A percentile compares a stretch with the other conserved stretches of the same genome.
phyloP scores from a whole-genome alignment of 2,113 vertebrate genomes.

The Promerops cafer region DNA sequence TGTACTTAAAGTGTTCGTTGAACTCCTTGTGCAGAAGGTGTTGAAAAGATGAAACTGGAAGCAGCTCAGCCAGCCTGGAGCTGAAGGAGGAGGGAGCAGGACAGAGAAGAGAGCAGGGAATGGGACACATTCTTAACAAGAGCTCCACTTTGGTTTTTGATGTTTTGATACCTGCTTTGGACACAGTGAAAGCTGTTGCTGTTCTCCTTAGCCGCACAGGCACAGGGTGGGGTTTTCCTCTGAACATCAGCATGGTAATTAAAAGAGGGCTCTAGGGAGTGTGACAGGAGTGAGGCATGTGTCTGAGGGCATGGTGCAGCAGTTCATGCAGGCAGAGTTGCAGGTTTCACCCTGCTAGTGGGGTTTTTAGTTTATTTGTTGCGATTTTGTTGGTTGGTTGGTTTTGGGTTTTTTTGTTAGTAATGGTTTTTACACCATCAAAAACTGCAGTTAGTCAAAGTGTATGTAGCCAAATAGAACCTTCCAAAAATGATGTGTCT shows the following conservation, averaged over 20 bases:
- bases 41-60: neutral
- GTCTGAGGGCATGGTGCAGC: neutral
- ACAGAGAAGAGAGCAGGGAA: neutral
- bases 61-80: neutral
- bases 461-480: neutral
- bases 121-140: too few species aligned
- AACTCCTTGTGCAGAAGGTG: neutral
- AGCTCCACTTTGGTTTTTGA: too few species aligned
- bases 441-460: neutral
- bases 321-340: too few species aligned
- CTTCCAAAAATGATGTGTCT: neutral
- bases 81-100: neutral
- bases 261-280: neutral
- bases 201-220: neutral
- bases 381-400: neutral
- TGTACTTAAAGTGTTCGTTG: neutral
- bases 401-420: neutral
- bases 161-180: too few species aligned
- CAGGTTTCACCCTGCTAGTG: neutral
- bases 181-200: too few species aligned
- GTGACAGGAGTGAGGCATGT: neutral
- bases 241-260: rapidly evolving
- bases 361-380: neutral
- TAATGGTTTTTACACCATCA: neutral
- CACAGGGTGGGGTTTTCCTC: neutral